These are phyloP conservation scores for Epirrhoe alternata DNA, from an alignment of 2,888 invertebrate genomes.

Conservation along the genomic window DNA sequence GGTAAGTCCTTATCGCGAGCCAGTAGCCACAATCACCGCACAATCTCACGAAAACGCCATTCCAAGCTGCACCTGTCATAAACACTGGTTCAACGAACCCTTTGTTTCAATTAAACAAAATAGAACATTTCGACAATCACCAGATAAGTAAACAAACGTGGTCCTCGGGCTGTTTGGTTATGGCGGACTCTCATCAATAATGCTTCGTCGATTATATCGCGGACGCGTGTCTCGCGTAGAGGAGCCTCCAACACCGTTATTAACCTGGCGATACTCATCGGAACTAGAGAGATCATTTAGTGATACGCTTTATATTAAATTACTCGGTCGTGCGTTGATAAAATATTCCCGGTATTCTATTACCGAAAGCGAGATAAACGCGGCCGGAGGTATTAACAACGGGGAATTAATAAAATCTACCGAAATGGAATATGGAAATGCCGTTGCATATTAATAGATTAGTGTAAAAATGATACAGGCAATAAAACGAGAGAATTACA, in stretches of 20 bases:
- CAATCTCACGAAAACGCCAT: slow-evolving; percentile 84
- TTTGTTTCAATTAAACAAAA: slow-evolving; percentile 75
- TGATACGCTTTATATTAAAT: slow-evolving; percentile 86
- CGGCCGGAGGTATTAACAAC: slow-evolving; percentile 72
- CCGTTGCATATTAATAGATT: slow-evolving; percentile 33
- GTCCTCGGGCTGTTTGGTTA: slow-evolving; percentile 82
- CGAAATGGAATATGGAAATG: slow-evolving; percentile 35
- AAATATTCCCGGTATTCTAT: slow-evolving; percentile 83
- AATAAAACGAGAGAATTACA: slow-evolving; percentile 52
- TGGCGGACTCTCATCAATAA: slow-evolving; percentile 81
- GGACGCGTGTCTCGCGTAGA: slow-evolving; percentile 79
- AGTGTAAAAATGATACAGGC: slow-evolving; percentile 26
- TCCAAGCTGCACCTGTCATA: slow-evolving; percentile 80
- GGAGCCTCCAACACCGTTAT: slow-evolving; percentile 82
- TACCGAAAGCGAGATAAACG: slow-evolving; percentile 81
- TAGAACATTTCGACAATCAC: slow-evolving; percentile 68
- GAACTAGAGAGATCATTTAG: slow-evolving; percentile 79
- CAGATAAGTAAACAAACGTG: slow-evolving; percentile 81
- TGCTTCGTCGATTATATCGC: slow-evolving; percentile 80
- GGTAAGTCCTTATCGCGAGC: slow-evolving; percentile 66
- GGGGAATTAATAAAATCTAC: slow-evolving; percentile 47
- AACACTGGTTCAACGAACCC: slow-evolving; percentile 67
- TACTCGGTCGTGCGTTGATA: slow-evolving; percentile 85
- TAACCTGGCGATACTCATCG: slow-evolving; percentile 81
- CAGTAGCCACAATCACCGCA: slow-evolving; percentile 72